Conservation (phyloP, 2,888 invertebrate species). For the Eupeodes luniger region DNA sequence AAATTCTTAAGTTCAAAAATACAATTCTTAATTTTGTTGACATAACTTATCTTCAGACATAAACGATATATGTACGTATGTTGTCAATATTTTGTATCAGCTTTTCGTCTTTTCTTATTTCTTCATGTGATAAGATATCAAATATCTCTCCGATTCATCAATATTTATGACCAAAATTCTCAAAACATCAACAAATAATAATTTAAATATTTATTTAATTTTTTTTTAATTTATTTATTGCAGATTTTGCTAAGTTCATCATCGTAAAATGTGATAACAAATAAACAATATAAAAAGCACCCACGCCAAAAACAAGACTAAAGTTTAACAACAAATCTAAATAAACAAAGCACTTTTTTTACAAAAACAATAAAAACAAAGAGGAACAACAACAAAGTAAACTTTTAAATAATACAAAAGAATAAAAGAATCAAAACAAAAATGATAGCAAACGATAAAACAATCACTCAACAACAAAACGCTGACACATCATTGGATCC, state of each 20-base stretch:
- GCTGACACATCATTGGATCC: constrained; percentile 33
- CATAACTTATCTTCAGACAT: too few species aligned
- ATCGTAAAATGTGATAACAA: constrained; percentile 59
- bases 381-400: background rate
- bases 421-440: constrained; percentile 8
- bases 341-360: constrained; percentile 39
- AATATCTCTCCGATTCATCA: too few species aligned
- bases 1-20: too few species aligned
- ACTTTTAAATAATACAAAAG: too few species aligned
- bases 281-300: background rate
- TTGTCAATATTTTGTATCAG: too few species aligned
- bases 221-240: constrained; percentile 3
- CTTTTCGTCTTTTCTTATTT: too few species aligned
- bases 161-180: too few species aligned
- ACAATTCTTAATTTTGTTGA: too few species aligned
- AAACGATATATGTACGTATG: too few species aligned
- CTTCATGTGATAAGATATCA: too few species aligned
- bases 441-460: constrained; percentile 68
- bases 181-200: background rate
- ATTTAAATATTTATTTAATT: background rate
- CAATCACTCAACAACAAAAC: constrained; percentile 45
- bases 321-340: constrained; percentile 17
- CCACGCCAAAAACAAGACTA: constrained; percentile 11
- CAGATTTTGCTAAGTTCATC: constrained; percentile 34
- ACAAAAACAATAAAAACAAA: constrained; percentile 25